A percentile compares a stretch with the other conserved stretches of the same genome.
Evolutionary conservation across 2,113 vertebrate genomes (phyloP).

Genomic region (Phyllostomus hastatus): DNA sequence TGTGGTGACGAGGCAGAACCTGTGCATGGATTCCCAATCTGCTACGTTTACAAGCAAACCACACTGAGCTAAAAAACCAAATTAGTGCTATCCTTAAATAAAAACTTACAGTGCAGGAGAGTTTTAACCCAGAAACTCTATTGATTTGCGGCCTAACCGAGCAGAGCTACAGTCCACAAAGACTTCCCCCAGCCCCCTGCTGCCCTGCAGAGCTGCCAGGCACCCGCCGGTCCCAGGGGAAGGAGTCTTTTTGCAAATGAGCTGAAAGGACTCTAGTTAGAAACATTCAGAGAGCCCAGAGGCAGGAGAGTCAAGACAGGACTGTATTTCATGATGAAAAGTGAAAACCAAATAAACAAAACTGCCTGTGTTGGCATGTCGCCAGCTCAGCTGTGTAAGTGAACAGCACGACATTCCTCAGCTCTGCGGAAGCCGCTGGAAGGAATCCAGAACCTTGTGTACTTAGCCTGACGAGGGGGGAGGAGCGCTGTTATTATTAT

Average conservation of each 20-base stretch:
- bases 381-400: constrained; percentile 73
- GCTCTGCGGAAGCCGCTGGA: constrained; percentile 68
- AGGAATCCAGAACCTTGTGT: constrained; percentile 50
- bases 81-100: neutral
- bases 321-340: constrained; percentile 69
- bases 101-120: neutral
- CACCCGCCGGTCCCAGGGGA: constrained; percentile 30
- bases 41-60: neutral
- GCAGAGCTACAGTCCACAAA: neutral
- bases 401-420: constrained; percentile 65
- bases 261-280: neutral
- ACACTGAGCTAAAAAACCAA: neutral
- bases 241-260: constrained; percentile 57
- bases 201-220: neutral
- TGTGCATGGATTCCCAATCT: neutral
- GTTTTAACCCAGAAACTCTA: constrained; percentile 22
- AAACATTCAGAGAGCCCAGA: constrained; percentile 31
- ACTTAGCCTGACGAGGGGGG: neutral
- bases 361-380: constrained; percentile 41
- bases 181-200: rapidly evolving
- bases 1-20: neutral
- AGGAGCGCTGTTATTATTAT: neutral
- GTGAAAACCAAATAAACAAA: constrained; percentile 74
- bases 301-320: constrained; percentile 58
- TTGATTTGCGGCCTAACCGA: neutral